phyloP scores from a whole-genome alignment of 2,797 vertebrate species.

The Anas bernieri region DNA sequence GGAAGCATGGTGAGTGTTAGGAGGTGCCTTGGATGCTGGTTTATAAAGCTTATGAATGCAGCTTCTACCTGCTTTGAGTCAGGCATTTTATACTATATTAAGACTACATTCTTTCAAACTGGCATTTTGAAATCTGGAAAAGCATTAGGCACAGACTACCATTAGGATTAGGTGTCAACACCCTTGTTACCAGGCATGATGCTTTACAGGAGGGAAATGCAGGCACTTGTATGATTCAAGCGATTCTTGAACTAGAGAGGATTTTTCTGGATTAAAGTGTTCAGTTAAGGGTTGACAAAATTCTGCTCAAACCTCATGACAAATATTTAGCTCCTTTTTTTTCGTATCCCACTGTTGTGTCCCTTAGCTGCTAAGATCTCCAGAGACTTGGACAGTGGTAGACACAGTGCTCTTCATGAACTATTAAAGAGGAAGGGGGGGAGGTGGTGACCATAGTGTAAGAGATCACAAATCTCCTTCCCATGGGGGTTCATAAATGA shows the following conservation, averaged over 20 bases:
- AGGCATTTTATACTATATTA: background rate
- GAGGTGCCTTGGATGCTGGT: background rate
- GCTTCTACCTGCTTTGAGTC: background rate
- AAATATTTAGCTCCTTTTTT: background rate
- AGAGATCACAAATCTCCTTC: background rate
- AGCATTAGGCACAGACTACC: background rate
- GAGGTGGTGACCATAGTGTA: background rate
- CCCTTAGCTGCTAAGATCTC: background rate
- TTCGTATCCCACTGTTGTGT: background rate
- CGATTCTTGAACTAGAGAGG: background rate
- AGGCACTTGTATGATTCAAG: background rate
- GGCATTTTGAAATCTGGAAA: background rate
- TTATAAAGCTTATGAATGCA: accelerated
- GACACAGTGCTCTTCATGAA: background rate
- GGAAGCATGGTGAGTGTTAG: background rate
- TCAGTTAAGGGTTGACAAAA: background rate
- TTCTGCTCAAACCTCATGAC: background rate
- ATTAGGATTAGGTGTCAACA: background rate
- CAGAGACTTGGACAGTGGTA: background rate
- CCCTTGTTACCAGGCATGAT: background rate
- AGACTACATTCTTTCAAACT: background rate
- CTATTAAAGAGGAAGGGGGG: background rate
- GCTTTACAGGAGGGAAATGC: background rate
- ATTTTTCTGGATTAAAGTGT: background rate
- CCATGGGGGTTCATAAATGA: background rate